Percentiles rank a stretch among this genome's conserved stretches.
Conservation (phyloP, 1,140 invertebrate genomes). For the Lasaia peninsularis region DNA sequence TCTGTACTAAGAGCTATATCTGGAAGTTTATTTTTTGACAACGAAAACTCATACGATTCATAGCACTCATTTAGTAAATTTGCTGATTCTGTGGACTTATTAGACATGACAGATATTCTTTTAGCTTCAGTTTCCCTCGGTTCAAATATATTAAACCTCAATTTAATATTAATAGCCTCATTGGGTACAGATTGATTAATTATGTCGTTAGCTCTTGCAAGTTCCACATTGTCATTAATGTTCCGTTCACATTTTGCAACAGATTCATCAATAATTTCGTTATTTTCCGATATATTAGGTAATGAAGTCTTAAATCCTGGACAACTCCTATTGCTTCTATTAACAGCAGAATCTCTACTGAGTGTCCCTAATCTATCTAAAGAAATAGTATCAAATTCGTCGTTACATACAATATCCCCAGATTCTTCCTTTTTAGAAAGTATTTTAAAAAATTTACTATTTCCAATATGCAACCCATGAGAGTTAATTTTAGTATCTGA, state of each 20-base stretch:
- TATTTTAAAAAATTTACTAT: conserved; percentile 73
- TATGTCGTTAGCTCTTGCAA: conserved; percentile 9
- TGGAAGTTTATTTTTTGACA: conserved; percentile 19
- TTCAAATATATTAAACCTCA: conserved; percentile 55
- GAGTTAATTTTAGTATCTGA: conserved; percentile 44
- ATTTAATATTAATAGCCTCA: conserved; percentile 46
- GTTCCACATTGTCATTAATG: conserved; percentile 25
- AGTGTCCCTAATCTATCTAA: conserved; percentile 61
- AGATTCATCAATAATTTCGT: conserved; percentile 39
- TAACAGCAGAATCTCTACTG: conserved; percentile 61
- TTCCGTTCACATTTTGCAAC: conserved; percentile 31
- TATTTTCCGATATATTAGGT: conserved; percentile 70
- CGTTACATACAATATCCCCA: conserved; percentile 61
- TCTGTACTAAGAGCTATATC: conserved; percentile 22
- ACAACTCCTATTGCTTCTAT: conserved; percentile 69
- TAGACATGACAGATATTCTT: conserved; percentile 39
- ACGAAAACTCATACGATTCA: conserved; percentile 57
- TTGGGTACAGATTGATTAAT: conserved; percentile 18
- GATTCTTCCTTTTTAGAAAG: conserved; percentile 67
- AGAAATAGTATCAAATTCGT: conserved; percentile 72
- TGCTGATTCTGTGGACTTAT: conserved; percentile 45
- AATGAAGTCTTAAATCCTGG: conserved; percentile 70
- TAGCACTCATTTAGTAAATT: conserved; percentile 64
- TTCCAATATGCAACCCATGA: conserved; percentile 61
- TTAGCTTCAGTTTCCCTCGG: conserved; percentile 38